Conservation (phyloP, 1,140 invertebrate genomes). For the Propsilocerus akamusi region DNA sequence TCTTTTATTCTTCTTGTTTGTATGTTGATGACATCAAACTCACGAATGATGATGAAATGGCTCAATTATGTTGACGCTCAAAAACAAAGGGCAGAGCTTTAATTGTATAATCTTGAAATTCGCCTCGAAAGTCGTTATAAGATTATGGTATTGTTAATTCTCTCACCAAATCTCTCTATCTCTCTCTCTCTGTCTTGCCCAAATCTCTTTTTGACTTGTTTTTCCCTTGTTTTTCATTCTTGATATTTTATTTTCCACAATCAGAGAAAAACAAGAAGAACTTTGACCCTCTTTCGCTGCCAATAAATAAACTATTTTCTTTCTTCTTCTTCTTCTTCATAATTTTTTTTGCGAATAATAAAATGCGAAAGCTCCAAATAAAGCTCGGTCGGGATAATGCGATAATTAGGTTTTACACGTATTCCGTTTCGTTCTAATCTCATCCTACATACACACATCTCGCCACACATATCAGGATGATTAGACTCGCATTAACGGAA, state of each 20-base stretch:
- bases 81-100: no score
- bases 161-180: neutral
- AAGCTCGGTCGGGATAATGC: neutral
- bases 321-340: neutral
- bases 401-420: constrained; percentile 1
- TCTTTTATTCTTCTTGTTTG: no score
- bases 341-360: no score
- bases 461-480: neutral
- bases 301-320: neutral
- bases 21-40: no score
- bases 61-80: no score
- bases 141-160: constrained; percentile 1
- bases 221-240: neutral
- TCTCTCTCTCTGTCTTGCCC: no score
- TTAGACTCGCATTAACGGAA: neutral
- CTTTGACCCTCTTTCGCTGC: constrained; percentile 1
- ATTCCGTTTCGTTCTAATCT: no score
- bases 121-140: neutral
- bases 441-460: no score
- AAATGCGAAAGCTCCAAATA: no score
- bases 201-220: no score
- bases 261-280: neutral
- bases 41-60: no score
- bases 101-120: no score
- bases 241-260: neutral